Evolutionary conservation across 2,797 vertebrate genomes (phyloP).

Genomic region (Falco concolor): DNA sequence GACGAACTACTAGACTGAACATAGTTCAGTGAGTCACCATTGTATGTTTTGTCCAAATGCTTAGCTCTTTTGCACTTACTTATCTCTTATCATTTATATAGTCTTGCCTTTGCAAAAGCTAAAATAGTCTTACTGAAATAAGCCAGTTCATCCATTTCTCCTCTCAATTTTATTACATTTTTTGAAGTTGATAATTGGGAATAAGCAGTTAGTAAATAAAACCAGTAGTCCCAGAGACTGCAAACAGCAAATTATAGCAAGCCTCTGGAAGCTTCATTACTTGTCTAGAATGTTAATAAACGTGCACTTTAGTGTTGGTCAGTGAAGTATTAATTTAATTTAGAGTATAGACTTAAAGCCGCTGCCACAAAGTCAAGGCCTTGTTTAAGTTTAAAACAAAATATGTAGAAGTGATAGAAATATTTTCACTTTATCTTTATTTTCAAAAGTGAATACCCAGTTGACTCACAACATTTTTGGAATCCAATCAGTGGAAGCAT

Average conservation of each 20-base stretch:
- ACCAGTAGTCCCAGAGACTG: not conserved
- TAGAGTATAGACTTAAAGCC: not conserved
- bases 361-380: not conserved
- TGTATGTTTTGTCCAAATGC: not conserved
- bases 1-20: not conserved
- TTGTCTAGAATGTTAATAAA: not conserved
- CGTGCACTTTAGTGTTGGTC: not conserved
- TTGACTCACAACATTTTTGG: not conserved
- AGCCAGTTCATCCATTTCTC: not conserved
- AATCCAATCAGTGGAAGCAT: not conserved
- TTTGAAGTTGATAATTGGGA: not conserved
- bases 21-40: not conserved
- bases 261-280: not conserved
- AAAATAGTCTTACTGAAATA: not conserved
- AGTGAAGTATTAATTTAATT: not conserved
- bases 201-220: not conserved
- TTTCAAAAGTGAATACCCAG: not conserved
- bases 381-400: not conserved
- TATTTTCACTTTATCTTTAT: not conserved
- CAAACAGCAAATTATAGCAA: not conserved
- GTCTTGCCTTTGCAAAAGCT: not conserved
- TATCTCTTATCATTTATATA: not conserved
- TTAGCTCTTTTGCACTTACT: not conserved
- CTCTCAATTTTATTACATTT: not conserved
- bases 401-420: not conserved